Percentiles rank a stretch among this genome's conserved stretches.
Conservation (phyloP, 2,113 vertebrate genomes). For the Choloepus hoffmanni region DNA sequence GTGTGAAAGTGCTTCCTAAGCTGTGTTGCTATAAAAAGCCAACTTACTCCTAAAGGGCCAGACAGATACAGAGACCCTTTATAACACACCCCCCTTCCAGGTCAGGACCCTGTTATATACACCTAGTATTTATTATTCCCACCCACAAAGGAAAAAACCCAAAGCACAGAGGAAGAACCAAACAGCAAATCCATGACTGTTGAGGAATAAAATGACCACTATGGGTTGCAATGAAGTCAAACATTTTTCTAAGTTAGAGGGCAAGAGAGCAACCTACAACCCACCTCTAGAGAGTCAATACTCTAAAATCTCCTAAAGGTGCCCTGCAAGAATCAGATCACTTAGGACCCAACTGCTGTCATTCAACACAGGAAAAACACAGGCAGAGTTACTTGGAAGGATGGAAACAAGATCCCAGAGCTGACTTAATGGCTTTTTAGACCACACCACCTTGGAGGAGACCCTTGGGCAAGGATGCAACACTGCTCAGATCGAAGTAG, state of each 20-base stretch:
- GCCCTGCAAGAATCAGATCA: neutral
- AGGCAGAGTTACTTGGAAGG: neutral
- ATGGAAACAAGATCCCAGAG: no score
- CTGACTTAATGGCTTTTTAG: neutral
- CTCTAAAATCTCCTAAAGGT: neutral
- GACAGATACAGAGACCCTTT: neutral
- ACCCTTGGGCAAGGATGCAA: neutral
- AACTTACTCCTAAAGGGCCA: neutral
- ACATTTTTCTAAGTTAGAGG: neutral
- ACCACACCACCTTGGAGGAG: no score
- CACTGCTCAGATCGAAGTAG: neutral
- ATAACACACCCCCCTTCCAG: neutral
- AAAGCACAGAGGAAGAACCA: slow-evolving; percentile 7
- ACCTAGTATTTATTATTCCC: slow-evolving; percentile 1
- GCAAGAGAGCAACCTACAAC: neutral
- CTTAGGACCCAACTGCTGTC: neutral
- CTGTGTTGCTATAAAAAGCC: neutral
- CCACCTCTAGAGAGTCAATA: neutral
- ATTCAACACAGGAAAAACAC: neutral
- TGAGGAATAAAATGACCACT: slow-evolving; percentile 18
- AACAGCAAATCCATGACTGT: neutral
- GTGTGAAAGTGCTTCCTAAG: neutral
- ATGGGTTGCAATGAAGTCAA: neutral
- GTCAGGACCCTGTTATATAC: neutral
- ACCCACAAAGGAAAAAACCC: neutral